Evolutionary conservation across 2,113 vertebrate genomes (phyloP), one percentile per base, ranked within the genome.

Genomic region (Poecilia latipinna): DNA sequence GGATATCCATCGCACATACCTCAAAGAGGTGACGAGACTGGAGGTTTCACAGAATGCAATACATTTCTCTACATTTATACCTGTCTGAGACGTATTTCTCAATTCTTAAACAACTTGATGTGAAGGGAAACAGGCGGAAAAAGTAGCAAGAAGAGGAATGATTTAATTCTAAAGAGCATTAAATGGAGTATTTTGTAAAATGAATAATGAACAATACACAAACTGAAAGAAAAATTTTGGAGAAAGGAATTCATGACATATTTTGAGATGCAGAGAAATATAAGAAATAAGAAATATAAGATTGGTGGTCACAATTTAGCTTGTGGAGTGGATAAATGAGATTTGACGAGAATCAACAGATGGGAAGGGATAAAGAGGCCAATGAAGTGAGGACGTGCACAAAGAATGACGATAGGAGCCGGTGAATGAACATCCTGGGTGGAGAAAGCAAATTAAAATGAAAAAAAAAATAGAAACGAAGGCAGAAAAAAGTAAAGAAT

Each of bases 331-430:
- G 61, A 80, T n/a, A 65, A 35, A 31, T 65, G 64, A 90, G 77
- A 81, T 86, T 89, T 82, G 77, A 70, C 79, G 83, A 89, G 72
- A 82, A 88, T 81, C 57, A 70, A 32, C 65, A 63, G 70, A 80
- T 79, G 66, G 80, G 57, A 73, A 10, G 10, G 26, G 31, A 61
- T 75, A 70, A 60, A 0, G 12, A 48, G 73, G 33, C 68, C 69
- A 82, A 78, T 12, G 15, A 37, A 82, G 44, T 67, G 35, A 77
- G 60, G 79, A 82, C 28, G 51, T 61, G 61, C 29, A 48, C 15
- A n/a, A 65, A 26, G 57, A 75, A 42, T 19, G 32, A 57, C 54
- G 37, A 35, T 11, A 51, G 63, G 39, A 63, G 24, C 57, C 54
- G 42, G 70, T 72, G 70, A 70, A 51, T 70, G 61, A 75, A 37